Evolutionary conservation across 2,113 vertebrate species (phyloP), one percentile per base, ranked within the genome.

Genomic region (Morone chrysops): DNA sequence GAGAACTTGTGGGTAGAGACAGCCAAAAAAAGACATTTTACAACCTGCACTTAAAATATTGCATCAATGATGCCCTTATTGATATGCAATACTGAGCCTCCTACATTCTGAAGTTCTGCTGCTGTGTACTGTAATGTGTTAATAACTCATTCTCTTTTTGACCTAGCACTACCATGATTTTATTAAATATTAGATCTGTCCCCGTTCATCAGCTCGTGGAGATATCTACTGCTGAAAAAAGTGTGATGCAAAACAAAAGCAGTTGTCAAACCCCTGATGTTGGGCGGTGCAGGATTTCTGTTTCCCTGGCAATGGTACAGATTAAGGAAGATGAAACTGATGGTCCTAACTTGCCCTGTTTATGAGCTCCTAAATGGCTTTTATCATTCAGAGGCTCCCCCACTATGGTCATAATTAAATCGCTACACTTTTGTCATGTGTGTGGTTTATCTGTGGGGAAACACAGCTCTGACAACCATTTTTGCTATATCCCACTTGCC

Each of bases 381-480:
- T 84, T 62, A 86, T 69, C 73, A 85, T 80, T 76, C 66, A 63
- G 61, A 70, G 14, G 50, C 61, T 67, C 80, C 56, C 82, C 80
- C 70, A 83, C 70, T 63, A 66, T 74, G 80, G 79, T 43, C 78
- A 70, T 89, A 89, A 90, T 89, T 86, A 66, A 88, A 89, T 87
- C 4, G 48, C 57, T 78, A 40, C 70, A 73, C 70, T 70, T 87
- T 84, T 84, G 85, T 85, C 70, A 50, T 81, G 53, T 80, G 73
- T 38, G 74, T 48, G 45, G 20, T 89, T 84, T 82, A 88, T 89
- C 66, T 74, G 86, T 67, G 73, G 59, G 75, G 73, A 80, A 68
- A 84, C 56, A 51, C 67, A 67, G 61, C 50, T 59, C 70, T 61
- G 50, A 80, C 77, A 85, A 74, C 53, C 59, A 83, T 85, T 89